Conservation (phyloP, 2,888 invertebrate genomes). For the Fissipunctia ypsillon region DNA sequence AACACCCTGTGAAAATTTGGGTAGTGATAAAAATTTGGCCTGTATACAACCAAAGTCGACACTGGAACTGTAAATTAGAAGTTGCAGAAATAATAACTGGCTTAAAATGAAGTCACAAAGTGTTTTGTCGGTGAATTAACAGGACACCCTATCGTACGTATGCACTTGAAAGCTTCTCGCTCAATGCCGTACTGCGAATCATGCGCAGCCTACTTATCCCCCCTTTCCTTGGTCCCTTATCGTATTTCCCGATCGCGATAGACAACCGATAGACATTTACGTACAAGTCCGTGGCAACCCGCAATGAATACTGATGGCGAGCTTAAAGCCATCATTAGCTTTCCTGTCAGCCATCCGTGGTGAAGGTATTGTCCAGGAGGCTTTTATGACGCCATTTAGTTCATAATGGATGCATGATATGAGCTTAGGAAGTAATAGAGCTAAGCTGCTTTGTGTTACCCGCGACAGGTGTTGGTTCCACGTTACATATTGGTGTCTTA, state of each 20-base stretch:
- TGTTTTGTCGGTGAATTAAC: too few relatives aligned
- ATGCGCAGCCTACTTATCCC: slow-evolving; percentile 5
- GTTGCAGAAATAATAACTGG: not conserved
- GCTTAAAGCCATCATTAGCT: slow-evolving; percentile 24
- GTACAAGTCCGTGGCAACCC: slow-evolving; percentile 1
- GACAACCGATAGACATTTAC: slow-evolving; percentile 27
- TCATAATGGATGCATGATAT: not conserved
- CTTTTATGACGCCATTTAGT: slow-evolving; percentile 30
- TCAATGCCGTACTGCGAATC: slow-evolving; percentile 4
- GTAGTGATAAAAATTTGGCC: too few relatives aligned
- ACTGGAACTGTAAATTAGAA: not conserved
- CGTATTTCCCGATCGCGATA: slow-evolving; percentile 20
- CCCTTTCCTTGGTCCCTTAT: too few relatives aligned
- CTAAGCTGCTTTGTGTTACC: not conserved
- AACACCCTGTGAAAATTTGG: too few relatives aligned
- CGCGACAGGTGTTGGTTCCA: slow-evolving; percentile 35
- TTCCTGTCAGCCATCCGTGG: slow-evolving; percentile 31
- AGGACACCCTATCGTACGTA: not conserved
- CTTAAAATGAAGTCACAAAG: not conserved
- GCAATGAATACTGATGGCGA: slow-evolving; percentile 45
- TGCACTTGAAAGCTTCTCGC: slow-evolving; percentile 5
- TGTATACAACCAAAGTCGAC: not conserved
- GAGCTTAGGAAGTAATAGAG: slow-evolving; percentile 31
- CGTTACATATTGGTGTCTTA: not conserved
- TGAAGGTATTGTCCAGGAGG: slow-evolving; percentile 36